A percentile compares a stretch with the other conserved stretches of the same genome.
phyloP scores from a whole-genome alignment of 2,113 vertebrate species.

The Piaya cayana region DNA sequence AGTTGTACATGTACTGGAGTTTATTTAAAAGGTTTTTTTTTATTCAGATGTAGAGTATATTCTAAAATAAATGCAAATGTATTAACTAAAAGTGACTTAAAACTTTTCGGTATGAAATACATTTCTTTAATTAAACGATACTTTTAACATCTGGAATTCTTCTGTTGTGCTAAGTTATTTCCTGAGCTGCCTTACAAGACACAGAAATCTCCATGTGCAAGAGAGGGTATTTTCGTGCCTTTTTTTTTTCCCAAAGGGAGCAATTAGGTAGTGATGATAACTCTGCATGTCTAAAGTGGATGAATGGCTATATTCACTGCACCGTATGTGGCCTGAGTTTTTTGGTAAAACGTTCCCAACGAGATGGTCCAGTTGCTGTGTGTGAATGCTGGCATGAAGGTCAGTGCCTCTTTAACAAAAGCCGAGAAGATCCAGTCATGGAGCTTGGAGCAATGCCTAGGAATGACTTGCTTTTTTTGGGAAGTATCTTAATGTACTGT shows the following conservation, averaged over 20 bases:
- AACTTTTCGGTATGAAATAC: conserved; percentile 66
- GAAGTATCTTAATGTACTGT: conserved; percentile 9
- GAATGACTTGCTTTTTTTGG: conserved; percentile 33
- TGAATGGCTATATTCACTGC: background rate
- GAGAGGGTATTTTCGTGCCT: background rate
- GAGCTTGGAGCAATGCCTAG: conserved; percentile 44
- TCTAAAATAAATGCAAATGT: conserved; percentile 81
- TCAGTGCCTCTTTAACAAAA: conserved; percentile 31
- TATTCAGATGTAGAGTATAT: conserved; percentile 82
- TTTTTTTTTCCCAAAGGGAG: background rate
- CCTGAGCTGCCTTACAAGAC: background rate
- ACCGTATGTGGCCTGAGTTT: background rate
- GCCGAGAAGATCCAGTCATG: background rate
- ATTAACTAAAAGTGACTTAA: conserved; percentile 68
- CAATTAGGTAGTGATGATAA: background rate
- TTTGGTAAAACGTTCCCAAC: background rate
- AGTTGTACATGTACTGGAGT: conserved; percentile 71
- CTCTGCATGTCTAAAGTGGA: background rate
- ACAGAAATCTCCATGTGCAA: background rate
- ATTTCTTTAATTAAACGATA: conserved; percentile 62
- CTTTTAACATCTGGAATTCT: conserved; percentile 41
- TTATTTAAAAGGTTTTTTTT: conserved; percentile 84
- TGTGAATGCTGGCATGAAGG: background rate
- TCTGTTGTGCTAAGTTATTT: background rate
- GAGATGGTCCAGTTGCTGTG: background rate